Evolutionary conservation across 2,797 vertebrate genomes (phyloP).

Genomic region (Pogoniulus pusillus): DNA sequence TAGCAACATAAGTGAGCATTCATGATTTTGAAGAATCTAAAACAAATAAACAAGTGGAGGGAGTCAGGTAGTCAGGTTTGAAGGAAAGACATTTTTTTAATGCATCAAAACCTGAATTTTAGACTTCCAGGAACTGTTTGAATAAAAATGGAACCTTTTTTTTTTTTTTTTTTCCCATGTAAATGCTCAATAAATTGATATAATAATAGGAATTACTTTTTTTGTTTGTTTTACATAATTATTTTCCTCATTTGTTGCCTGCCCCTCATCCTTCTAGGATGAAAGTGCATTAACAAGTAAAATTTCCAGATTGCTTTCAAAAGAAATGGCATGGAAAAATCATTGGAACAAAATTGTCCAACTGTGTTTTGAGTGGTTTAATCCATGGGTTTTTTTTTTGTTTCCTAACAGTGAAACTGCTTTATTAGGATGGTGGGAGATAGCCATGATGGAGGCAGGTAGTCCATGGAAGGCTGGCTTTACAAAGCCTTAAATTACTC

Average conservation of each 20-base stretch:
- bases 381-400: neutral
- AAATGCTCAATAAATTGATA: neutral
- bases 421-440: neutral
- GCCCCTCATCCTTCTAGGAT: neutral
- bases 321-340: neutral
- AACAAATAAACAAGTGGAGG: neutral
- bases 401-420: neutral
- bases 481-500: neutral
- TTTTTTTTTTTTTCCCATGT: neutral
- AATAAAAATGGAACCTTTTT: neutral
- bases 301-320: neutral
- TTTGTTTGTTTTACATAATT: no score
- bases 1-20: neutral
- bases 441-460: rapidly evolving
- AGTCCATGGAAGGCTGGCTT: neutral
- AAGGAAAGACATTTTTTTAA: neutral
- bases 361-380: neutral
- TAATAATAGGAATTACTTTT: neutral
- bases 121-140: neutral
- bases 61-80: neutral
- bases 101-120: neutral
- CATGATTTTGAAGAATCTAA: neutral
- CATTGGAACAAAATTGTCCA: neutral
- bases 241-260: neutral
- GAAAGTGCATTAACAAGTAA: neutral